phyloP scores from a whole-genome alignment of 2,113 vertebrate species.

The Clinocottus analis region DNA sequence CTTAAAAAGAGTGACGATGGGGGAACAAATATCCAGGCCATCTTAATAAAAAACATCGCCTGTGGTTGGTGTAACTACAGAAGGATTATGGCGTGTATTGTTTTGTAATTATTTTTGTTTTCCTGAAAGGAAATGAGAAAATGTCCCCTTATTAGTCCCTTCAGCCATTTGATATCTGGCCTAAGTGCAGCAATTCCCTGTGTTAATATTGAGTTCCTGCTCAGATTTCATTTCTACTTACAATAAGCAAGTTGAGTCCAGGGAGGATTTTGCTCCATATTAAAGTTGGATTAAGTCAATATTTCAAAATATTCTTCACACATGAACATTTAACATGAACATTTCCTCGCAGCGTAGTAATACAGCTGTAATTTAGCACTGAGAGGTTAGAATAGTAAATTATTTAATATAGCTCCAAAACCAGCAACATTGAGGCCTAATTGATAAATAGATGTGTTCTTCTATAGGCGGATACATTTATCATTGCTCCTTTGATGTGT shows the following conservation, averaged over 20 bases:
- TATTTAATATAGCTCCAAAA: background rate
- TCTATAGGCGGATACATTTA: background rate
- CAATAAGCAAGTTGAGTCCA: constrained; percentile 14
- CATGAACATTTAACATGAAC: background rate
- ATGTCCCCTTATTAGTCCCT: constrained; percentile 21
- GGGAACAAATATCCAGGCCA: background rate
- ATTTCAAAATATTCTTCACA: background rate
- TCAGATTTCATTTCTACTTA: constrained; percentile 31
- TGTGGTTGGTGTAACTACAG: constrained; percentile 7
- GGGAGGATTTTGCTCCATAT: constrained; percentile 20
- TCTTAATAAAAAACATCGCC: constrained; percentile 1
- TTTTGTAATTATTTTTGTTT: constrained; percentile 42
- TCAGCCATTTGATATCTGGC: constrained; percentile 18
- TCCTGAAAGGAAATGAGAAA: constrained; percentile 30
- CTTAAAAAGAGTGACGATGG: background rate
- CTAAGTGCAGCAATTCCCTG: constrained; percentile 34
- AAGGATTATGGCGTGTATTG: background rate
- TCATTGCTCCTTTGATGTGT: background rate
- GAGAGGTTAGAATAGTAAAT: background rate
- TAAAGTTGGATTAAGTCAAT: background rate
- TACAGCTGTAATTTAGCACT: background rate
- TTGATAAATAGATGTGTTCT: background rate
- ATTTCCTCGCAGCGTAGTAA: background rate
- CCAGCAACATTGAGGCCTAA: background rate
- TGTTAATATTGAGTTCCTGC: constrained; percentile 26